Evolutionary conservation across 2,113 vertebrate species (phyloP).

Genomic region (Zosterops hypoxanthus): DNA sequence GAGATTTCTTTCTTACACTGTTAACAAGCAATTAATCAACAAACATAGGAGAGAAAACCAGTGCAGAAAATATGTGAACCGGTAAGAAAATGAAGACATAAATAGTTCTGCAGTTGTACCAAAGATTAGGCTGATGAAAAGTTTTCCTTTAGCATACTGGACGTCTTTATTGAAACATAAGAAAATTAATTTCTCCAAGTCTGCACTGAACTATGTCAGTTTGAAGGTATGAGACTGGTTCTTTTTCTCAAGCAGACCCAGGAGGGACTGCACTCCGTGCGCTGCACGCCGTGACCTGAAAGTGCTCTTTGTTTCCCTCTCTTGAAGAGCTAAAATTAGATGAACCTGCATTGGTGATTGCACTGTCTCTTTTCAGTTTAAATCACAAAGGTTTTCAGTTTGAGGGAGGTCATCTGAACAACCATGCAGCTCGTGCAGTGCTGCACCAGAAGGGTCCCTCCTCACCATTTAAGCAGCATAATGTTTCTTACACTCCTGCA

Average conservation of each 20-base stretch:
- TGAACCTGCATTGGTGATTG: neutral
- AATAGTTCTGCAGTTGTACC: neutral
- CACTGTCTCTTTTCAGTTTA: neutral
- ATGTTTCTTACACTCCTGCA: neutral
- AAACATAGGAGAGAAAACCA: neutral
- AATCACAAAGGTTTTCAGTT: neutral
- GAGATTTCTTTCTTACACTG: neutral
- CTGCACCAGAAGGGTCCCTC: neutral
- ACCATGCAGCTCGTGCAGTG: fast-evolving
- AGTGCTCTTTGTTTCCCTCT: neutral
- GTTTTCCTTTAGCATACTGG: neutral
- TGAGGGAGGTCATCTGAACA: neutral
- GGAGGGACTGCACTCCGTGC: neutral
- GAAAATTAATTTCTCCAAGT: neutral
- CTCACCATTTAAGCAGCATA: neutral
- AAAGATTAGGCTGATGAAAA: neutral
- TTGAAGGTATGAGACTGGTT: neutral
- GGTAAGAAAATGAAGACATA: neutral
- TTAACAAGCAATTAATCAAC: neutral
- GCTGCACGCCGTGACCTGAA: fast-evolving
- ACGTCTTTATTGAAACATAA: neutral
- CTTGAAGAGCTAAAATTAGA: neutral
- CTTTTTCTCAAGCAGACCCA: neutral
- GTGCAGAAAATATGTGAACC: neutral
- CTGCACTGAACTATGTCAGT: neutral